Evolutionary conservation across 2,888 invertebrate genomes (phyloP), one percentile per base, ranked within the genome.

Genomic region (Incurvaria masculella): DNA sequence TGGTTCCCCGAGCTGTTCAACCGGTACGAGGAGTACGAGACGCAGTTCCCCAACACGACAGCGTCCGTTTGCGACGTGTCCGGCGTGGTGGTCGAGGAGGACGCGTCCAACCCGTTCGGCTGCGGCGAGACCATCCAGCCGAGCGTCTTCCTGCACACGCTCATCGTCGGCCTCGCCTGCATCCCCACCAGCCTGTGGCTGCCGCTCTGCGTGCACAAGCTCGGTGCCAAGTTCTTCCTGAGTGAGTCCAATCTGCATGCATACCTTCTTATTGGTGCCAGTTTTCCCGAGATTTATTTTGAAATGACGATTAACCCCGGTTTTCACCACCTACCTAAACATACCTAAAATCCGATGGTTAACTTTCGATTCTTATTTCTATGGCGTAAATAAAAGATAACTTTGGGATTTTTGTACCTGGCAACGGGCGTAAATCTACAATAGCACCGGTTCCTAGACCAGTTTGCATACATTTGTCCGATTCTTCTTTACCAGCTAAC

Each of bases 1-100:
- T 94, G 94, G 94, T 93, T 94, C 72, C 93, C 93, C 14, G 93
- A 93, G 67, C 70, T 94, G 58, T 94, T 94, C 72, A 85, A 86
- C 68, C 86, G 93, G 47, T 90, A 90, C 67, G 89, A 90, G 60
- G 86, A 86, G 58, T 90, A 84, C 64, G 89, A 89, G 61, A 63
- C 68, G 21, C 64, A 71, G 2, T 79, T 87, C 78, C 88, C 88
- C 1, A 84, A 83, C 53, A 76, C 82, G 45, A 79, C 81, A 0
- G 88, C 89, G 0, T 87, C 89, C 0, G 88, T 91, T 6, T 91
- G 91, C 64, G 87, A 88, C 59, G 89, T 91, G 1, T 88, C 89
- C 14, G 79, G 86, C 8, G 83, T 86, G 46, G 83, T 84, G 14
- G 61, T 79, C 2, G 68, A 80, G 17, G 67, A 63, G 17, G 61